phyloP scores from a whole-genome alignment of 2,113 vertebrate genomes.

The Bathybates hornii region DNA sequence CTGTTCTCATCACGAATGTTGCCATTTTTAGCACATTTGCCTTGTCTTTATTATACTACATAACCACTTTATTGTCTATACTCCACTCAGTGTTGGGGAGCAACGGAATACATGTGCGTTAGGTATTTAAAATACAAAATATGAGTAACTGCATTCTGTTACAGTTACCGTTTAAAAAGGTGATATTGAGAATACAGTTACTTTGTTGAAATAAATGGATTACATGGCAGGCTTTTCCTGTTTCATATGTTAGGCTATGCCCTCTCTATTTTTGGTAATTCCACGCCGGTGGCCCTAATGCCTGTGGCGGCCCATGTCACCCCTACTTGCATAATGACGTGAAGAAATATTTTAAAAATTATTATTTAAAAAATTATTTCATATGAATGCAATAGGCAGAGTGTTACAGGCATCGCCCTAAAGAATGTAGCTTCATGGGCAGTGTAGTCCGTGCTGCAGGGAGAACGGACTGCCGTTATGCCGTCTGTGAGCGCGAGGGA shows the following conservation, averaged over 20 bases:
- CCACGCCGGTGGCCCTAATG: too few species aligned
- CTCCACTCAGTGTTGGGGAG: background rate
- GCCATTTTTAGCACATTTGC: background rate
- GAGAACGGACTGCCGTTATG: too few species aligned
- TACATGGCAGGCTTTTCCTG: rapidly evolving
- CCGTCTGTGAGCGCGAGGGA: too few species aligned
- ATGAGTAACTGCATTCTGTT: background rate
- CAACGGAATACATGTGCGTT: background rate
- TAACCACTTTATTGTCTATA: background rate
- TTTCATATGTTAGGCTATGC: background rate
- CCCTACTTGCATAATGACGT: too few species aligned
- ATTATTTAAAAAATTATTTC: too few species aligned
- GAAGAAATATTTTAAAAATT: background rate
- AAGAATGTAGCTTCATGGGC: too few species aligned
- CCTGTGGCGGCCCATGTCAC: too few species aligned
- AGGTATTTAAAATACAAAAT: background rate
- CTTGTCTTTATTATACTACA: background rate
- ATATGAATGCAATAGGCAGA: too few species aligned
- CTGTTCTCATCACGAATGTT: background rate
- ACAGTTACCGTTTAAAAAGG: background rate
- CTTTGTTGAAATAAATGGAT: background rate
- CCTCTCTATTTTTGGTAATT: too few species aligned
- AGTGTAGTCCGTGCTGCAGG: too few species aligned
- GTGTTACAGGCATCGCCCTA: too few species aligned
- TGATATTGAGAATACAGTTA: background rate